These are phyloP conservation scores for Seriola quinqueradiata DNA, from an alignment of 2,113 vertebrate species.

Conservation along the genomic window DNA sequence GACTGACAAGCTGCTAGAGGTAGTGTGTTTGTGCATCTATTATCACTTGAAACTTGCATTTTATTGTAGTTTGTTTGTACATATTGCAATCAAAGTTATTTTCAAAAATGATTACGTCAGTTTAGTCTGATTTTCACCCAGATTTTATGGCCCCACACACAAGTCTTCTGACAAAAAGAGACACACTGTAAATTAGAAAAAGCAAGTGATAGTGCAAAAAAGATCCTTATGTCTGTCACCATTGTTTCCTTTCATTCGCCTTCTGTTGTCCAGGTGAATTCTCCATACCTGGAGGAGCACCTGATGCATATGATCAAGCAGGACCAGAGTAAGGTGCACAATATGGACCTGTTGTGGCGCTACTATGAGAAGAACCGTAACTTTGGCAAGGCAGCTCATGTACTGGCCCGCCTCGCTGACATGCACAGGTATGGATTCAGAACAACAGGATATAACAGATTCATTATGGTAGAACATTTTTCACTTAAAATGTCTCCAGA, in stretches of 20 bases:
- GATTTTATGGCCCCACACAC: not conserved
- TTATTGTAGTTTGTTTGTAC: not conserved
- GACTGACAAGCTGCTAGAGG: slow-evolving; percentile 95
- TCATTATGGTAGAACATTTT: not conserved
- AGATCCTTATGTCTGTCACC: not conserved
- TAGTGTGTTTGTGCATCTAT: slow-evolving; percentile 61
- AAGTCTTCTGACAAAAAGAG: not conserved
- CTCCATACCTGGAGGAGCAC: slow-evolving; percentile 95
- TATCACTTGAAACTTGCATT: not conserved
- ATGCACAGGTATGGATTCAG: slow-evolving; percentile 90
- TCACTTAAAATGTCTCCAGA: not conserved
- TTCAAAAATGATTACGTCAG: not conserved
- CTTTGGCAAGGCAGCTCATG: slow-evolving; percentile 94
- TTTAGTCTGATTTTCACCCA: not conserved
- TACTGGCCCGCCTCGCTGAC: slow-evolving; percentile 93
- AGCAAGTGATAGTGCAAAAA: no score
- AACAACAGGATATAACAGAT: not conserved
- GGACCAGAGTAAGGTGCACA: slow-evolving; percentile 96
- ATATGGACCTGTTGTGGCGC: slow-evolving; percentile 97
- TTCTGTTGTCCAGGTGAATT: slow-evolving; percentile 87
- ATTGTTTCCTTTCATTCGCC: not conserved
- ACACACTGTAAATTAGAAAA: no score
- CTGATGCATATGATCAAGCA: slow-evolving; percentile 95
- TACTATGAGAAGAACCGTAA: slow-evolving; percentile 97
- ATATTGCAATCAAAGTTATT: not conserved